Evolutionary conservation across 2,888 invertebrate genomes (phyloP).

Genomic region (Tortricodes alternella): DNA sequence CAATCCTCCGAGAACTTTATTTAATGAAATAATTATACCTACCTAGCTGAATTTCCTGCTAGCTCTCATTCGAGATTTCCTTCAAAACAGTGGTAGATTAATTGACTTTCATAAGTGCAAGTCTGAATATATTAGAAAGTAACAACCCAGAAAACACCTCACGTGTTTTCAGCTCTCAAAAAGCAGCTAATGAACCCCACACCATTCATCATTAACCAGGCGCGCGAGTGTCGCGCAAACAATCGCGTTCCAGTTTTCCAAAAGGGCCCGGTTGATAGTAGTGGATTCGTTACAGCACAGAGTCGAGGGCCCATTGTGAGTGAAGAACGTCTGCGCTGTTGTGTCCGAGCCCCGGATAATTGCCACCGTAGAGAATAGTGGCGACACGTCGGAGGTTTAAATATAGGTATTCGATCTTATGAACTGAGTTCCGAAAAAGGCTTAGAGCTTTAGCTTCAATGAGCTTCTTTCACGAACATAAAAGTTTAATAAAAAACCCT

Average conservation of each 20-base stretch:
- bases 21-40: too few relatives aligned
- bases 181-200: constrained; percentile 67
- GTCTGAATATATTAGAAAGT: too few relatives aligned
- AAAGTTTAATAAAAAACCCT: too few relatives aligned
- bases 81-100: too few relatives aligned
- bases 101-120: too few relatives aligned
- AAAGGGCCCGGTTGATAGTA: constrained; percentile 73
- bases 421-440: too few relatives aligned
- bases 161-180: constrained; percentile 45
- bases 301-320: constrained; percentile 79
- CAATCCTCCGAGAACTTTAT: too few relatives aligned
- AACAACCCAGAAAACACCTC: constrained; percentile 1
- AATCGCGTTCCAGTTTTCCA: constrained; percentile 74
- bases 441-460: too few relatives aligned
- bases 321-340: constrained; percentile 77
- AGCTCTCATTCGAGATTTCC: too few relatives aligned
- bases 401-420: constrained; percentile 42
- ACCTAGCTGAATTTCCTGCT: too few relatives aligned
- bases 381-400: constrained; percentile 41
- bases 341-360: constrained; percentile 81
- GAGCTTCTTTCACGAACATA: too few relatives aligned
- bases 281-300: constrained; percentile 79
- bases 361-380: constrained; percentile 59
- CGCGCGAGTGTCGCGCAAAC: constrained; percentile 66
- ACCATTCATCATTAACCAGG: constrained; percentile 74